Evolutionary conservation across 2,797 vertebrate genomes (phyloP).

Genomic region (Acestrorhynchus altus): DNA sequence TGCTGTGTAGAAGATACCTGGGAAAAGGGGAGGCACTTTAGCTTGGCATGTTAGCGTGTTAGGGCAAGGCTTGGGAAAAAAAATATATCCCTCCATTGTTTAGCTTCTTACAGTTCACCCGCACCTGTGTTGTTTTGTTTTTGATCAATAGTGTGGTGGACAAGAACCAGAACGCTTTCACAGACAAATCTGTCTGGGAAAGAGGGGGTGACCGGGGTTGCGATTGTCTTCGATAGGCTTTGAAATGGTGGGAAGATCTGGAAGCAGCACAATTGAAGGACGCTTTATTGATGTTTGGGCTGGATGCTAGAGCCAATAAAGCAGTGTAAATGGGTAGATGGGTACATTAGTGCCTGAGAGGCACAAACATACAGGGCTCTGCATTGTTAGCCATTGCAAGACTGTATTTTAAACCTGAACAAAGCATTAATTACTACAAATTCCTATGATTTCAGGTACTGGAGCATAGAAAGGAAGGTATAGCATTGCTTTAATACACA

Average conservation of each 20-base stretch:
- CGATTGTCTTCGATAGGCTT: slow-evolving; percentile 54
- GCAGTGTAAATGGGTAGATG: slow-evolving; percentile 30
- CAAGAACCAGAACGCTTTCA: slow-evolving; percentile 27
- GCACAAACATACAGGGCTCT: not conserved
- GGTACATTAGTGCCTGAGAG: slow-evolving; percentile 6
- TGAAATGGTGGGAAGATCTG: slow-evolving; percentile 46
- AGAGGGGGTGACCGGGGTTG: slow-evolving; percentile 27
- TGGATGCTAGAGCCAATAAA: slow-evolving; percentile 52
- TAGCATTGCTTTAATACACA: not conserved
- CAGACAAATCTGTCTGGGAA: slow-evolving; percentile 30
- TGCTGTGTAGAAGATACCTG: slow-evolving; percentile 94
- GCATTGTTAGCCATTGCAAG: not conserved
- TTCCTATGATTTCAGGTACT: no score
- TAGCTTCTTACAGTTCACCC: not conserved
- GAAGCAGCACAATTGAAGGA: slow-evolving; percentile 52
- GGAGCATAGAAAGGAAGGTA: no score
- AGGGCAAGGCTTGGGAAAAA: not conserved
- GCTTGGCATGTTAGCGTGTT: not conserved
- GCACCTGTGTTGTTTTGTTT: slow-evolving; percentile 39
- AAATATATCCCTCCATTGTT: slow-evolving; percentile 49
- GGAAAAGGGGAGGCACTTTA: slow-evolving; percentile 36
- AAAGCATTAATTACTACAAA: not conserved
- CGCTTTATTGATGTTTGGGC: slow-evolving; percentile 54
- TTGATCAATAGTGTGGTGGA: slow-evolving; percentile 27
- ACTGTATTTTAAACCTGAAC: no score